phyloP scores from a whole-genome alignment of 1,140 invertebrate species.

The Drosophila lacertosa region DNA sequence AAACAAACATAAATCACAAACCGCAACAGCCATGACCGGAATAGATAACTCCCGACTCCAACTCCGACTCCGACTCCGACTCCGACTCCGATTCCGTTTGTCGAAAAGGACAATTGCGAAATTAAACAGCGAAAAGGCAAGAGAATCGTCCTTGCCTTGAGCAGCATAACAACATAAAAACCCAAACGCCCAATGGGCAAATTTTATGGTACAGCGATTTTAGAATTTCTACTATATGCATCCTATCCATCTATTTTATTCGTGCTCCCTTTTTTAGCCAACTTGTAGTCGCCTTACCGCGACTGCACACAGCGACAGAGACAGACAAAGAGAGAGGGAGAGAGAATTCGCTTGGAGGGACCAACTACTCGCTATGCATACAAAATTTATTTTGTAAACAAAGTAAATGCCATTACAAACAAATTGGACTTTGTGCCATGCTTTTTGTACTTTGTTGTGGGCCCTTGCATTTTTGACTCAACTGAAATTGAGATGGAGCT shows the following conservation, averaged over 20 bases:
- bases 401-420: constrained; percentile 82
- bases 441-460: constrained; percentile 60
- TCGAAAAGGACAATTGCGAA: constrained; percentile 78
- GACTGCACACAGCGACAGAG: constrained; percentile 9
- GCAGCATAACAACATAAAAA: constrained; percentile 50
- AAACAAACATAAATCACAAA: constrained; percentile 73
- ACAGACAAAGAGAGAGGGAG: not conserved
- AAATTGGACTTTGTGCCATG: constrained; percentile 80
- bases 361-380: constrained; percentile 78
- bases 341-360: constrained; percentile 2
- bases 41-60: constrained; percentile 59
- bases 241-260: constrained; percentile 53
- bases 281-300: constrained; percentile 28
- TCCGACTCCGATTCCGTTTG: not conserved
- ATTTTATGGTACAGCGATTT: constrained; percentile 82
- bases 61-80: not conserved
- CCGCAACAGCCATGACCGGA: constrained; percentile 65
- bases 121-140: constrained; percentile 78
- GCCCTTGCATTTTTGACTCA: constrained; percentile 11
- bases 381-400: constrained; percentile 82
- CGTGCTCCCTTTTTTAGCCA: constrained; percentile 19
- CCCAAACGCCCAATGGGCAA: constrained; percentile 70
- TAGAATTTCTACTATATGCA: constrained; percentile 52
- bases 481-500: constrained; percentile 11
- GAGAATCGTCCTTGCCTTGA: constrained; percentile 48